Conservation (phyloP, 2,888 invertebrate genomes). For the Tipula confusa region DNA sequence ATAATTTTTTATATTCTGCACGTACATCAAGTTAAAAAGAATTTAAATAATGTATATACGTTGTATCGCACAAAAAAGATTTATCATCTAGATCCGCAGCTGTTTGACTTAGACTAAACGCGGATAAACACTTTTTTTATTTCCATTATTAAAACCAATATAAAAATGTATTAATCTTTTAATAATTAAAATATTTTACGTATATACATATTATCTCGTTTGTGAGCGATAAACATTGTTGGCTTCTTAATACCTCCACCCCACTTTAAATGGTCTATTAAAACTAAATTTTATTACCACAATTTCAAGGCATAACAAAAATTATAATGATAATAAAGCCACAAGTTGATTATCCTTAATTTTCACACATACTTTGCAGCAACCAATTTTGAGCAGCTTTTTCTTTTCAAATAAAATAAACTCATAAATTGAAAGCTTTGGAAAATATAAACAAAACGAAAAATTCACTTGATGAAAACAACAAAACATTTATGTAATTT, state of each 20-base stretch:
- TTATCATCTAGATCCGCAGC: not conserved
- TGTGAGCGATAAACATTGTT: not conserved
- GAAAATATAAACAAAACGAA: not conserved
- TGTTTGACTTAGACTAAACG: not conserved
- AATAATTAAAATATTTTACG: not conserved
- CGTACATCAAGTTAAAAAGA: no score
- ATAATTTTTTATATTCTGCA: not conserved
- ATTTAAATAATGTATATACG: no score
- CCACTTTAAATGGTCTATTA: not conserved
- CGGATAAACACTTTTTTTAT: no score
- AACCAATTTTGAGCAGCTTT: no score
- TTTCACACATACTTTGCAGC: not conserved
- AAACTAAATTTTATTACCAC: slow-evolving; percentile 3
- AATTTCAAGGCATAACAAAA: not conserved
- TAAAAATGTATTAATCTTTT: not conserved
- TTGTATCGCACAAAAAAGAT: not conserved
- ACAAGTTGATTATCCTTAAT: slow-evolving; percentile 20
- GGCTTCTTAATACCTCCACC: not conserved
- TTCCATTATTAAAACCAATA: not conserved
- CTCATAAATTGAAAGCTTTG: not conserved
- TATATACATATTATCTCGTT: not conserved
- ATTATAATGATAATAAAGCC: not conserved
- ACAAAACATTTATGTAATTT: not conserved
- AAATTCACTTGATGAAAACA: not conserved
- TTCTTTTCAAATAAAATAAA: not conserved